Conservation (phyloP, 1,140 invertebrate genomes). For the Pachyrhynchus sulphureomaculatus region DNA sequence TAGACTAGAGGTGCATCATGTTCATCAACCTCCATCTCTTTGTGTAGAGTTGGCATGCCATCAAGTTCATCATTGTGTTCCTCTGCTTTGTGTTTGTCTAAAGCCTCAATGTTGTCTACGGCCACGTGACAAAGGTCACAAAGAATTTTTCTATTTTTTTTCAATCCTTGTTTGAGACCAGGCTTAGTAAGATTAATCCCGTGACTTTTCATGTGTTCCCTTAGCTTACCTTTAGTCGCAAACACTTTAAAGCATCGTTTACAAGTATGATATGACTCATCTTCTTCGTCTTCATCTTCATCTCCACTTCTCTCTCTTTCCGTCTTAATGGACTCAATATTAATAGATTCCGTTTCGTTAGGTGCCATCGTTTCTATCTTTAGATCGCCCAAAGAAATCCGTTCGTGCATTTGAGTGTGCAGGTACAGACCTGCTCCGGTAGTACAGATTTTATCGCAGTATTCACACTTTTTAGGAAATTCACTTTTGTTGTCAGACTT, state of each 20-base stretch:
- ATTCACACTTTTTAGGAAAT: conserved; percentile 41
- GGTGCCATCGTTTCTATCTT: conserved; percentile 6
- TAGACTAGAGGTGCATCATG: conserved; percentile 29
- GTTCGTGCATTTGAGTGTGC: conserved; percentile 43
- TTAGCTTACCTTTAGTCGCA: conserved; percentile 40
- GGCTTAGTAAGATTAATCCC: conserved; percentile 34
- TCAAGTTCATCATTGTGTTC: conserved; percentile 27
- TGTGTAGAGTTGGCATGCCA: conserved; percentile 18
- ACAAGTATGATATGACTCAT: conserved; percentile 46
- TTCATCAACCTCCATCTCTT: conserved; percentile 17
- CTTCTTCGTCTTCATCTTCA: conserved; percentile 23
- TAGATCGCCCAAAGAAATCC: conserved; percentile 19
- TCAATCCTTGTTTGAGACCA: neutral
- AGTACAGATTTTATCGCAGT: conserved; percentile 41
- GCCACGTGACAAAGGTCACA: conserved; percentile 42
- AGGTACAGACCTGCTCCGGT: conserved; percentile 37
- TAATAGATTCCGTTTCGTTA: no score
- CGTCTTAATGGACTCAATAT: no score
- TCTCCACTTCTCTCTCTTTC: conserved; percentile 1
- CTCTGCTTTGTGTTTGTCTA: conserved; percentile 42
- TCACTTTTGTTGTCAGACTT: conserved; percentile 16
- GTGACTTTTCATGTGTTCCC: conserved; percentile 45
- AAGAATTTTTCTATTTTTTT: conserved; percentile 35
- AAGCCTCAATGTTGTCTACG: conserved; percentile 34
- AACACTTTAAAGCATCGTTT: conserved; percentile 49